Conservation (phyloP, 2,113 vertebrate species). For the Rhea pennata region DNA sequence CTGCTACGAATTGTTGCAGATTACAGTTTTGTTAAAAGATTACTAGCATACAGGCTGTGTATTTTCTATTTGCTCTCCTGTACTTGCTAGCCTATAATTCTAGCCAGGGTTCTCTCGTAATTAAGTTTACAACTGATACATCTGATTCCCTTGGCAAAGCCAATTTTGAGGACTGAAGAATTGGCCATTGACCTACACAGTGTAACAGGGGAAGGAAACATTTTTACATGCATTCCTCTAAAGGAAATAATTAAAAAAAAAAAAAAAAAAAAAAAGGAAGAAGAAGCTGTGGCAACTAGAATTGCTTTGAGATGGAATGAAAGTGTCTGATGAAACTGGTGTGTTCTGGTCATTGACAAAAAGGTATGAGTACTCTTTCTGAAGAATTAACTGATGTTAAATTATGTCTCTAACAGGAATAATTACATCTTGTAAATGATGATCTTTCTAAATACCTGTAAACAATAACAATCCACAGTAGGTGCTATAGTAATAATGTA, state of each 20-base stretch:
- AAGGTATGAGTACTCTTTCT: not conserved
- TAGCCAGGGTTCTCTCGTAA: not conserved
- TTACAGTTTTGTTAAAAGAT: conserved; percentile 27
- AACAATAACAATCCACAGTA: not conserved
- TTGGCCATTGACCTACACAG: not conserved
- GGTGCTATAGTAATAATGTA: not conserved
- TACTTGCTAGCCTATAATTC: not conserved
- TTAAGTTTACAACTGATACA: not conserved
- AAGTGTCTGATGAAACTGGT: not conserved
- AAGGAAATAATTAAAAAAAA: not conserved
- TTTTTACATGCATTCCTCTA: not conserved
- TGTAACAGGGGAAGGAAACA: not conserved
- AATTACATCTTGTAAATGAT: conserved; percentile 1
- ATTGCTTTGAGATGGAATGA: not conserved
- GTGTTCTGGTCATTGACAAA: not conserved
- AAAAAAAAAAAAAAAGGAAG: not conserved
- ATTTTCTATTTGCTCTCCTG: not conserved
- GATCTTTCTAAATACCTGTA: not conserved
- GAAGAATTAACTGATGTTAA: not conserved
- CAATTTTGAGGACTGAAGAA: not conserved
- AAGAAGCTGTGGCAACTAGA: not conserved
- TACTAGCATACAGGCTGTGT: not conserved
- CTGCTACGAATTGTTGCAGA: not conserved
- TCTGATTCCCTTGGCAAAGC: not conserved
- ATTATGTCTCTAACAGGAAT: not conserved